A percentile compares a stretch with the other conserved stretches of the same genome.
Evolutionary conservation across 2,797 vertebrate species (phyloP).

Genomic region (Labeo calbasu): DNA sequence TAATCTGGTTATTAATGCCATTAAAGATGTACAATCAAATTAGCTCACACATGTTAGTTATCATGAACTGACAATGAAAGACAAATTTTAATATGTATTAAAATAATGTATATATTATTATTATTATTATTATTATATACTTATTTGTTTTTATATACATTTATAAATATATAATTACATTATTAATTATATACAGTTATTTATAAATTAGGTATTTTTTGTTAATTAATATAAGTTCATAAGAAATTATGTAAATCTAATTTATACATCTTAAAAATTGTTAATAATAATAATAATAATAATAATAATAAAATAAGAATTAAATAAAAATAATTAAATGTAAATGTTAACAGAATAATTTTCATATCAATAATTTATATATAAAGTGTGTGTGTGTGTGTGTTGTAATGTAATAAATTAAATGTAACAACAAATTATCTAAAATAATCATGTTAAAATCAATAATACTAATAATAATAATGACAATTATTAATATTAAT

Average conservation of each 20-base stretch:
- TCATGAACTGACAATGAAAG: not conserved
- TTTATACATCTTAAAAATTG: not conserved
- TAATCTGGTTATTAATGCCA: not conserved
- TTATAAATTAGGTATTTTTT: not conserved
- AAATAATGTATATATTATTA: not conserved
- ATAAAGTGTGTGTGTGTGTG: too few species aligned
- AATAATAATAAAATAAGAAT: too few species aligned
- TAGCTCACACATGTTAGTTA: not conserved
- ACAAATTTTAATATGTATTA: not conserved
- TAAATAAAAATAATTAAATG: not conserved
- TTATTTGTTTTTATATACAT: not conserved
- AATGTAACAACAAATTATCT: too few species aligned
- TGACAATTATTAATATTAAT: too few species aligned
- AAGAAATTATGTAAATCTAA: not conserved
- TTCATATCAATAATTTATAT: not conserved
- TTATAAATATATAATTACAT: not conserved
- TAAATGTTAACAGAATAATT: not conserved
- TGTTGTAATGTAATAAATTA: too few species aligned
- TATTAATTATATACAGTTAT: not conserved
- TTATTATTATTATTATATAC: not conserved
- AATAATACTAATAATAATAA: too few species aligned
- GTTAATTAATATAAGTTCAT: not conserved
- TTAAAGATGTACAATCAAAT: not conserved
- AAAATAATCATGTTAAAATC: too few species aligned
- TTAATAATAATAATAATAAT: too few species aligned